phyloP scores from a whole-genome alignment of 2,797 vertebrate species.

The Muraenolepis orangiensis region DNA sequence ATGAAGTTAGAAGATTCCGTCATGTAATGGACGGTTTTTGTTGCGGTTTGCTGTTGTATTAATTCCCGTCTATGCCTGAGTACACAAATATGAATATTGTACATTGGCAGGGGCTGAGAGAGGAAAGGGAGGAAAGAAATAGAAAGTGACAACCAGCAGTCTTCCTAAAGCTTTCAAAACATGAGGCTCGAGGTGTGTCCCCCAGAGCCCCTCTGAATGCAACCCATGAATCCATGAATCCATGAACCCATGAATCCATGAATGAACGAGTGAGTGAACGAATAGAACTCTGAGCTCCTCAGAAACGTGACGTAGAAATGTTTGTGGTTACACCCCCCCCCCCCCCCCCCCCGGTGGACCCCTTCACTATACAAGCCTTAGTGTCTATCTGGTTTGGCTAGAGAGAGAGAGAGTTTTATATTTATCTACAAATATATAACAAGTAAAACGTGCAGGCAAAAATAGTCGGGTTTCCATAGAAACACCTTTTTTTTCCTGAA shows the following conservation, averaged over 20 bases:
- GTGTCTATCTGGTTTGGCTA: constrained; percentile 99
- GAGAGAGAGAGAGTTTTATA: constrained; percentile 97
- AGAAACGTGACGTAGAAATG: constrained; percentile 93
- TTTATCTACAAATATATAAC: constrained; percentile 99
- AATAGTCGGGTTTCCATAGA: constrained; percentile 99
- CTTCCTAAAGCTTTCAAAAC: constrained; percentile 63
- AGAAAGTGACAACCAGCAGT: constrained; percentile 36
- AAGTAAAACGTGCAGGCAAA: constrained; percentile 99
- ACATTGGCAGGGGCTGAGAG: constrained; percentile 74
- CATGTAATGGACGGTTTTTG: constrained; percentile 69
- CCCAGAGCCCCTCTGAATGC: constrained; percentile 78
- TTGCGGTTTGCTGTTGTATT: constrained; percentile 65
- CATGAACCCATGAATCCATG: constrained; percentile 55
- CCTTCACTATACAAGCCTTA: constrained; percentile 94
- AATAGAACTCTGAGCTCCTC: constrained; percentile 79
- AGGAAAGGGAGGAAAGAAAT: constrained; percentile 36
- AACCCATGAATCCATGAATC: constrained; percentile 61
- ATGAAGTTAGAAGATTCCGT: constrained; percentile 80
- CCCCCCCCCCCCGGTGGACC: constrained; percentile 72
- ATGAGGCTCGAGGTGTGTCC: constrained; percentile 75
- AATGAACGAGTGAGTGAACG: constrained; percentile 69
- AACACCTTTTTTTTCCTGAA: constrained; percentile 99
- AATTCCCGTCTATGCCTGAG: constrained; percentile 89
- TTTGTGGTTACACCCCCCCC: constrained; percentile 74
- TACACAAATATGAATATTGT: constrained; percentile 90